phyloP scores from a whole-genome alignment of 2,888 invertebrate species.

The Aromia moschata region DNA sequence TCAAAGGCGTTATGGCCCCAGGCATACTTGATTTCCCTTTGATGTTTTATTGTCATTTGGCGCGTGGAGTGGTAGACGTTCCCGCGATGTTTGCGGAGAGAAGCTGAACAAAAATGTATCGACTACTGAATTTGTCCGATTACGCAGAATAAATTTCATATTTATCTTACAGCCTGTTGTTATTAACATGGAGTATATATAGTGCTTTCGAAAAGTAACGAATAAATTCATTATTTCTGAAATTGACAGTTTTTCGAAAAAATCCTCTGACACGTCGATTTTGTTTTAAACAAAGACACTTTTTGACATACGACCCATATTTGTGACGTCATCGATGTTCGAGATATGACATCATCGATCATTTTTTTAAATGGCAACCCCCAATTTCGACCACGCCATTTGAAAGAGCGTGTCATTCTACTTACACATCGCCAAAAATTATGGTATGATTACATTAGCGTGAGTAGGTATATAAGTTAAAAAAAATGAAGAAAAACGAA shows the following conservation, averaged over 20 bases:
- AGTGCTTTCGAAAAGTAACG: neutral
- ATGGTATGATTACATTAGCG: neutral
- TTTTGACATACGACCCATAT: neutral
- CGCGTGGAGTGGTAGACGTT: slow-evolving; percentile 26
- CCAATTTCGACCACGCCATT: neutral
- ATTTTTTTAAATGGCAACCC: neutral
- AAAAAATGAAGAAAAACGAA: neutral
- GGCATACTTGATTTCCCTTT: slow-evolving; percentile 52
- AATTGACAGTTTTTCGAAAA: neutral
- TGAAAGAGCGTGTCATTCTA: neutral
- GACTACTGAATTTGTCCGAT: slow-evolving; percentile 5
- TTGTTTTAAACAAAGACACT: neutral
- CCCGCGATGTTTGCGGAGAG: slow-evolving; percentile 15
- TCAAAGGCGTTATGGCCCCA: slow-evolving; percentile 54
- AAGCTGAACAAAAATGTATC: slow-evolving; percentile 2
- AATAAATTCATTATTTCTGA: neutral
- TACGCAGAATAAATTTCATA: neutral
- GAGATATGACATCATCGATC: neutral
- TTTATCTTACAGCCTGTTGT: neutral
- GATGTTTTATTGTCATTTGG: slow-evolving; percentile 48
- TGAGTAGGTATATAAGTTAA: neutral
- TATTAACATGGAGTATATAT: neutral
- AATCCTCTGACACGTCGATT: neutral
- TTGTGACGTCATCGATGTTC: neutral
- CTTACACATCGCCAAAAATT: too few relatives aligned